A percentile compares a stretch with the other conserved stretches of the same genome.
Conservation (phyloP, 2,888 invertebrate genomes). For the Drosophila birchii region DNA sequence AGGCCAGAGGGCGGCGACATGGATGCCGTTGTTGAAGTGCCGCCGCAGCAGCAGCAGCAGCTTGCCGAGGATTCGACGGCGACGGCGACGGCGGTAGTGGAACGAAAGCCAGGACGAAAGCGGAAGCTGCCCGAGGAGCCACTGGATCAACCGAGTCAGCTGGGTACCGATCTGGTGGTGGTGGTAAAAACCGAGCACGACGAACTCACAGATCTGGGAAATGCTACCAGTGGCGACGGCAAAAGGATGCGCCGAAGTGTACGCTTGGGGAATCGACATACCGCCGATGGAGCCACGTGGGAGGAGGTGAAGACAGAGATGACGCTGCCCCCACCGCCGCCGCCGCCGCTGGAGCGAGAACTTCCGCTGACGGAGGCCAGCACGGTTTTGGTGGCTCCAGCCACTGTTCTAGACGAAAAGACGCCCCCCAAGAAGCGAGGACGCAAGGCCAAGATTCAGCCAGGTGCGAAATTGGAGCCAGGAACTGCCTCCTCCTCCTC, state of each 20-base stretch:
- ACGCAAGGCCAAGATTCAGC: constrained; percentile 80
- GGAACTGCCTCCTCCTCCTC: constrained; percentile 28
- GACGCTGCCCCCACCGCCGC: constrained; percentile 7
- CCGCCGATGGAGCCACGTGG: constrained; percentile 39
- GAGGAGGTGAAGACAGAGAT: constrained; percentile 73
- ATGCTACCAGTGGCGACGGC: constrained; percentile 60
- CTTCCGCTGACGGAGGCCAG: constrained; percentile 7
- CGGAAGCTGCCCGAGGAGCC: constrained; percentile 67
- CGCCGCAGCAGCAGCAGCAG: not conserved
- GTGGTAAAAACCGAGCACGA: constrained; percentile 70
- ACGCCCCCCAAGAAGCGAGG: constrained; percentile 84
- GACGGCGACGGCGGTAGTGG: constrained; percentile 24
- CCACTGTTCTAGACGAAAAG: constrained; percentile 69
- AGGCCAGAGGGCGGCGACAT: constrained; percentile 49
- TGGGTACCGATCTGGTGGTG: constrained; percentile 28
- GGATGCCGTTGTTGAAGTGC: constrained; percentile 5
- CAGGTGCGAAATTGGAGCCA: constrained; percentile 15
- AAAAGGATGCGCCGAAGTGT: constrained; percentile 82
- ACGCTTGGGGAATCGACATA: constrained; percentile 80
- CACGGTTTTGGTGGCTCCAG: not conserved
- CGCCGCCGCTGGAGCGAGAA: constrained; percentile 26
- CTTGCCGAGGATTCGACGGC: constrained; percentile 17
- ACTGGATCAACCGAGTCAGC: constrained; percentile 3
- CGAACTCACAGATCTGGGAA: constrained; percentile 13
- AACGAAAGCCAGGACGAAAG: constrained; percentile 73